Evolutionary conservation across 2,797 vertebrate species (phyloP).

Genomic region (Philypnodon macrostomus): DNA sequence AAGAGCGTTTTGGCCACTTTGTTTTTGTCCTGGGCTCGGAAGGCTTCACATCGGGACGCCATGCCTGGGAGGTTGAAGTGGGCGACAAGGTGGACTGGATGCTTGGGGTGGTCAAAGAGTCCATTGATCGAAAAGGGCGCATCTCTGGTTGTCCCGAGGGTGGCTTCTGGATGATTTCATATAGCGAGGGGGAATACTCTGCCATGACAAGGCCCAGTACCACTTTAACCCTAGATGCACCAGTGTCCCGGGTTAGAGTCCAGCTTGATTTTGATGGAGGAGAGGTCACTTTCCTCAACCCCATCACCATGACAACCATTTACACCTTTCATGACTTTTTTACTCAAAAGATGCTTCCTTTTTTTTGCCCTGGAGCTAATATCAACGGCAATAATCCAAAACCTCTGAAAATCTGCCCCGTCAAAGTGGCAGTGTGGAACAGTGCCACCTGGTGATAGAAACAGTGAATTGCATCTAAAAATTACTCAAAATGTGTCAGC

Average conservation of each 20-base stretch:
- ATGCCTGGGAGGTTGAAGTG: conserved; percentile 82
- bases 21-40: conserved; percentile 77
- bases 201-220: conserved; percentile 78
- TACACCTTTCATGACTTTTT: conserved; percentile 76
- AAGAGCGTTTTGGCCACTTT: conserved; percentile 78
- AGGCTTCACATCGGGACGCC: conserved; percentile 73
- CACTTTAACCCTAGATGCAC: conserved; percentile 39
- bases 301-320: conserved; percentile 68
- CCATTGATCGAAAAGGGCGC: conserved; percentile 75
- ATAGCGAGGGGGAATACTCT: conserved; percentile 72
- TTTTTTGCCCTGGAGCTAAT: conserved; percentile 82
- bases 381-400: conserved; percentile 77
- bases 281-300: conserved; percentile 75
- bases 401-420: conserved; percentile 75
- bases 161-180: conserved; percentile 81
- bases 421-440: conserved; percentile 80
- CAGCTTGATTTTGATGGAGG: conserved; percentile 75
- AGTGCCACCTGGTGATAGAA: conserved; percentile 73
- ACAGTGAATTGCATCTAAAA: background rate
- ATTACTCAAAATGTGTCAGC: too few relatives aligned
- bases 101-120: conserved; percentile 76
- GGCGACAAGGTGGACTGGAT: conserved; percentile 78
- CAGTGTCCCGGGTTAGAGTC: conserved; percentile 69
- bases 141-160: conserved; percentile 77
- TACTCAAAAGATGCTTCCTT: conserved; percentile 77